These are phyloP conservation scores for Hypolimnas misippus DNA, from an alignment of 2,888 invertebrate genomes.

Conservation along the genomic window DNA sequence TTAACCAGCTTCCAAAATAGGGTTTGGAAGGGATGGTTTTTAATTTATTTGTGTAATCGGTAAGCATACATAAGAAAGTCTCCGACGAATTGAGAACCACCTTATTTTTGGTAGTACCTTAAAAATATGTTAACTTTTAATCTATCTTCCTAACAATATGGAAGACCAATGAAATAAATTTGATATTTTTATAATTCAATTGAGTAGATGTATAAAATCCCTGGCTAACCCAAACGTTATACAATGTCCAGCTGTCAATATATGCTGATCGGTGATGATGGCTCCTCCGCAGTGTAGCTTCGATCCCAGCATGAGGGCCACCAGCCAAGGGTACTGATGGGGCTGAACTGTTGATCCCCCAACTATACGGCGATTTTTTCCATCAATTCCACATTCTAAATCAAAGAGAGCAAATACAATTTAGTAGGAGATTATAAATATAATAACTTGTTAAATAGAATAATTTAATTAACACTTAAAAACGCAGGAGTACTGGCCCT, in stretches of 20 bases:
- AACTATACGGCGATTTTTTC: conserved; percentile 78
- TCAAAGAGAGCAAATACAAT: conserved; percentile 15
- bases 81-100: too few relatives aligned
- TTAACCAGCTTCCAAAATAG: too few relatives aligned
- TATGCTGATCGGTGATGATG: conserved; percentile 80
- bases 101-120: too few relatives aligned
- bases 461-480: too few relatives aligned
- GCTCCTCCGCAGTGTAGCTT: conserved; percentile 84
- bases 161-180: too few relatives aligned
- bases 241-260: conserved; percentile 85
- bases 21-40: too few relatives aligned
- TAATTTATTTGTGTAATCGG: too few relatives aligned
- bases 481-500: too few relatives aligned
- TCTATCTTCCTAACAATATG: too few relatives aligned
- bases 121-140: too few relatives aligned
- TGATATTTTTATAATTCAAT: too few relatives aligned
- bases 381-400: conserved; percentile 71
- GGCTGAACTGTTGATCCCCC: conserved; percentile 79
- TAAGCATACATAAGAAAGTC: too few relatives aligned
- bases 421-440: neutral
- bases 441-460: neutral
- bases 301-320: conserved; percentile 74
- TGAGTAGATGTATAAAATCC: neutral
- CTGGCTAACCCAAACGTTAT: conserved; percentile 77
- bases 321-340: conserved; percentile 83